phyloP scores from a whole-genome alignment of 2,797 vertebrate genomes.

The Acanthurus leucopareius region DNA sequence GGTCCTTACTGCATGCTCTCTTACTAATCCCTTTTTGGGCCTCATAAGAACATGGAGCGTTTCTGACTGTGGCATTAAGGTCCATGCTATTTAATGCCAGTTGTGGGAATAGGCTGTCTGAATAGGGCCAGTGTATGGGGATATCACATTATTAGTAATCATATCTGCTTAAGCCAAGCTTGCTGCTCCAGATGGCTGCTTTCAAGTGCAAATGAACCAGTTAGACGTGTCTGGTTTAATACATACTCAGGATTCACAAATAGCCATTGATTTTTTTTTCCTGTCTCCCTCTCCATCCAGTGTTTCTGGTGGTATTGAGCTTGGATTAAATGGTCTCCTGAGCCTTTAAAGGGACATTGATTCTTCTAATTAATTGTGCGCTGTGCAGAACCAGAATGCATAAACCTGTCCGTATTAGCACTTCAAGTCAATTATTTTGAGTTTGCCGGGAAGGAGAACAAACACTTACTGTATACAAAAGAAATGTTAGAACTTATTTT shows the following conservation, averaged over 20 bases:
- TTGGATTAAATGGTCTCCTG: conserved; percentile 99
- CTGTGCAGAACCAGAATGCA: conserved; percentile 91
- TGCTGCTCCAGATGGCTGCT: conserved; percentile 99
- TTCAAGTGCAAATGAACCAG: conserved; percentile 99
- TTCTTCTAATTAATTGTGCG: conserved; percentile 99
- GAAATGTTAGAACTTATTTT: conserved; percentile 85
- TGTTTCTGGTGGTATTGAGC: conserved; percentile 99
- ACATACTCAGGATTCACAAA: conserved; percentile 99
- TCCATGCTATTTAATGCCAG: conserved; percentile 94
- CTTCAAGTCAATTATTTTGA: conserved; percentile 92
- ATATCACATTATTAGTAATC: conserved; percentile 99
- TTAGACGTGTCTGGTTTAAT: conserved; percentile 99
- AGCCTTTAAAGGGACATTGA: conserved; percentile 99
- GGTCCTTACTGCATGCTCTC: conserved; percentile 85
- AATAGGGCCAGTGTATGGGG: conserved; percentile 97
- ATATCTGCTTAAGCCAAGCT: conserved; percentile 99
- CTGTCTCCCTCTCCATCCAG: conserved; percentile 91
- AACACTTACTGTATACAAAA: conserved; percentile 85
- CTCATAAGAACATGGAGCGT: conserved; percentile 77
- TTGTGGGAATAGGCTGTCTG: conserved; percentile 96
- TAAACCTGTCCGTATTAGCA: conserved; percentile 91
- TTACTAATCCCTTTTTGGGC: conserved; percentile 81
- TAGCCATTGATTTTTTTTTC: conserved; percentile 99
- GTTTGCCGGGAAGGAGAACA: conserved; percentile 88
- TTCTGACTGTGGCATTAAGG: conserved; percentile 83